Base-by-base conservation (phyloP, 2,797 vertebrate species). In the Fundulus diaphanus region DNA sequence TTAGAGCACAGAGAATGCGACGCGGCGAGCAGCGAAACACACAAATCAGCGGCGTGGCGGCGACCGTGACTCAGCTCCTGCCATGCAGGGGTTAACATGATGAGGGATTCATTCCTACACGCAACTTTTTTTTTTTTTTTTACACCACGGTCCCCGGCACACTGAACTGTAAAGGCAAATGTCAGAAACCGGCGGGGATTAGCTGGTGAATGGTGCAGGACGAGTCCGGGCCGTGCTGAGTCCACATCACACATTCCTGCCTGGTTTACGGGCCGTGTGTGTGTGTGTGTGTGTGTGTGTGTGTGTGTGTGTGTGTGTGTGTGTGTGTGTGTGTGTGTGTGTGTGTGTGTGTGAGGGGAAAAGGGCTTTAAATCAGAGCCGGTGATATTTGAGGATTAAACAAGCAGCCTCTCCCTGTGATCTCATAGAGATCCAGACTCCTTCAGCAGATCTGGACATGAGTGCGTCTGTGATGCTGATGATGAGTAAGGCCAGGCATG, bases 181-280 rank as follows among this genome's bases (percentile, higher is more conserved):
- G 85, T 85, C 88, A 66, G 63, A 87, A 91, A 92, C 70, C 85
- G n/a, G 44, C 1, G 81, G 86, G 90, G 91, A 91, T 93, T 90
- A 91, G 65, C 74, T 31, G 59, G 74, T 92, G 91, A 93, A 92
- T 90, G 85, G 87, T 82, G 82, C 79, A 56, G 89, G 85, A 87
- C 87, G 68, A 88, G 86, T 70, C 75, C 2, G 79, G 87, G 85
- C 87, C 72, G 73, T 82, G 76, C 73, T 76, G 65, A 81, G 81
- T 84, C 81, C 86, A 88, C 85, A 85, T 83, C 85, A 85, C 87
- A 88, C 93, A 92, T 94, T 93, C 90, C 91, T 88, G 81, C 67
- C n/a, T 52, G 84, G 73, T 84, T 91, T 85, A 87, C 61, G 73
- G 74, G 37, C 63, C 77, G n/a, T n/a, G n/a, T n/a, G n/a, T n/a